Evolutionary conservation across 2,888 invertebrate species (phyloP).

Genomic region (Spodoptera littoralis): DNA sequence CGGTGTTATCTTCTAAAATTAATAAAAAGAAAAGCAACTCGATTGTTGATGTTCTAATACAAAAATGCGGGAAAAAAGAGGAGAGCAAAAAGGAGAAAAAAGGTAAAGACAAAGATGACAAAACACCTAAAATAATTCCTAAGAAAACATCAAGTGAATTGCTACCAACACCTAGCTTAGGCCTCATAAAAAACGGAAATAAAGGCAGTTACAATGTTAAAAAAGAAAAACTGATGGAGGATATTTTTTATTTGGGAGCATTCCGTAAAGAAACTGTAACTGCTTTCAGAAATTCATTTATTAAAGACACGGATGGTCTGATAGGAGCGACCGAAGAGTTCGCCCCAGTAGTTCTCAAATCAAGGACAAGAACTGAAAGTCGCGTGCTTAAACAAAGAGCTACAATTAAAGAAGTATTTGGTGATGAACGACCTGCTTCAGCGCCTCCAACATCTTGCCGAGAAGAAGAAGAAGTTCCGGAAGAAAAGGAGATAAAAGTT

Average conservation of each 20-base stretch:
- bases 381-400: conserved; percentile 92
- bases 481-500: conserved; percentile 68
- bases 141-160: conserved; percentile 89
- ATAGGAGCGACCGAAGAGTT: conserved; percentile 90
- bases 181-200: conserved; percentile 77
- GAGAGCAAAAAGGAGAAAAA: conserved; percentile 84
- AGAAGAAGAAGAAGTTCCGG: conserved; percentile 79
- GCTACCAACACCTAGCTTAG: conserved; percentile 90
- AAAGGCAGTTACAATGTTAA: conserved; percentile 80
- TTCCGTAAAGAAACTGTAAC: conserved; percentile 92
- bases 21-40: conserved; percentile 87
- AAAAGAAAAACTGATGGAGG: conserved; percentile 87
- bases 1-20: conserved; percentile 89
- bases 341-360: conserved; percentile 92
- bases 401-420: conserved; percentile 95
- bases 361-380: conserved; percentile 93
- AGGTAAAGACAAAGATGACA: conserved; percentile 88
- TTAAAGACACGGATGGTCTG: conserved; percentile 89
- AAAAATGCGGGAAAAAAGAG: conserved; percentile 90
- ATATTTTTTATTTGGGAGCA: conserved; percentile 89
- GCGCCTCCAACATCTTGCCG: conserved; percentile 92
- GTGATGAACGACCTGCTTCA: conserved; percentile 93
- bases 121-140: conserved; percentile 87
- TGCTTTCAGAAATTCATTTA: conserved; percentile 91
- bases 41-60: conserved; percentile 91